Evolutionary conservation across 2,888 invertebrate genomes (phyloP), one percentile per base, ranked within the genome.

Genomic region (Urechis unicinctus): DNA sequence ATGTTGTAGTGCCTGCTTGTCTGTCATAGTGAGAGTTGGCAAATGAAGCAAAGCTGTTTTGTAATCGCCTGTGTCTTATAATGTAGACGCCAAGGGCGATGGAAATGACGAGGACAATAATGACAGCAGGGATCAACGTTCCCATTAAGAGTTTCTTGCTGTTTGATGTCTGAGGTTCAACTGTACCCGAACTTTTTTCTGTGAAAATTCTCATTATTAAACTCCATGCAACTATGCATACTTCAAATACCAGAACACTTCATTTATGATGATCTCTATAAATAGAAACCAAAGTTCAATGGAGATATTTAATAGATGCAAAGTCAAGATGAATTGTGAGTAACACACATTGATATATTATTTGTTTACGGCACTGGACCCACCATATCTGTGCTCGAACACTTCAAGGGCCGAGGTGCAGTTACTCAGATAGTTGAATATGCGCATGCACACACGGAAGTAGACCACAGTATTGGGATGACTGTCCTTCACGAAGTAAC

Each of bases 21-120:
- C 87, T 87, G 80, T 90, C 89, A 77, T 93, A 93, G 76, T 88
- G 88, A 64, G 87, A 87, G 75, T 87, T 88, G 31, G 88, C 87
- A 78, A 89, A 90, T 52, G 88, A 83, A 53, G 87, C 84, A 79
- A 91, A 90, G 68, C 86, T 87, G 63, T 86, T 84, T 71, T 88
- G 85, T 41, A 89, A 81, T 48, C 88, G 82, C 47, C 86, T 82
- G 75, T 89, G 88, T 29, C 88, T 82, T 50, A 88, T 67, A 2
- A 84, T 80, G 66, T 83, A 82, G 72, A 87, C 83, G 17, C 82
- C 82, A 42, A 89, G 80, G 2, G 85, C 84, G 17, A 79, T 82
- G 5, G 82, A 79, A 6, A 85, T 81, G 13, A 79, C 79, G 6
- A 84, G 65, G 41, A 85, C 72, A 13, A 86, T 76, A 52, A 85